Percentiles rank a stretch among this genome's conserved stretches.
Conservation (phyloP, 2,797 vertebrate genomes). For the Salarias fasciatus region DNA sequence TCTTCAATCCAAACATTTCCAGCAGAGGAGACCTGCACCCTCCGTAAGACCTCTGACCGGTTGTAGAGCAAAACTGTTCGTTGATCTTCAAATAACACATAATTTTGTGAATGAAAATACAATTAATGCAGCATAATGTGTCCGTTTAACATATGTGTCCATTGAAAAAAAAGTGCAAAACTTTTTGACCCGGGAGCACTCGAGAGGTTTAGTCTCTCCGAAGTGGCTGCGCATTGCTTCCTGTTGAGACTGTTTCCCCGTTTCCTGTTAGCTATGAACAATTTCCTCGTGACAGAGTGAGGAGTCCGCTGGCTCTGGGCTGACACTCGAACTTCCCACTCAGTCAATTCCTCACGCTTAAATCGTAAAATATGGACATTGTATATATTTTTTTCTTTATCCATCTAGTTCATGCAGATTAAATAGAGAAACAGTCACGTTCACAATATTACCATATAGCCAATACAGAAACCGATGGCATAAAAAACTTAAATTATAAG, state of each 20-base stretch:
- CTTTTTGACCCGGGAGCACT: background rate
- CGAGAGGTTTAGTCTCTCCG: conserved; percentile 28
- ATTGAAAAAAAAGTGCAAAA: conserved; percentile 1
- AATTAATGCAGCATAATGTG: background rate
- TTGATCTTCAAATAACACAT: conserved; percentile 8
- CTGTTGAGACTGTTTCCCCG: conserved; percentile 51
- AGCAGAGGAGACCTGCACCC: conserved; percentile 16
- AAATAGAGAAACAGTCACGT: too few species aligned
- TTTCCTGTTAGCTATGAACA: conserved; percentile 59
- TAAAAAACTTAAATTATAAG: too few species aligned
- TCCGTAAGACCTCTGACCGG: conserved; percentile 22
- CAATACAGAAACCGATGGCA: too few species aligned
- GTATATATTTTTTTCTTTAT: too few species aligned
- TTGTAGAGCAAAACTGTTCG: conserved; percentile 27
- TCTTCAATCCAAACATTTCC: conserved; percentile 61
- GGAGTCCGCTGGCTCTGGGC: background rate
- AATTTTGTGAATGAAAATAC: conserved; percentile 1
- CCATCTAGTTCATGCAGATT: too few species aligned
- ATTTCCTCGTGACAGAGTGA: conserved; percentile 51
- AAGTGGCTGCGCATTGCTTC: conserved; percentile 47
- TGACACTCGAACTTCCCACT: too few species aligned
- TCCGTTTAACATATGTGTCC: conserved; percentile 8
- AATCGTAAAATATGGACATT: too few species aligned
- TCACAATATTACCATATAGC: too few species aligned
- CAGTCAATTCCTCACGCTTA: too few species aligned